Evolutionary conservation across 2,888 invertebrate genomes (phyloP), one percentile per base, ranked within the genome.

Genomic region (Microplitis deprimator): DNA sequence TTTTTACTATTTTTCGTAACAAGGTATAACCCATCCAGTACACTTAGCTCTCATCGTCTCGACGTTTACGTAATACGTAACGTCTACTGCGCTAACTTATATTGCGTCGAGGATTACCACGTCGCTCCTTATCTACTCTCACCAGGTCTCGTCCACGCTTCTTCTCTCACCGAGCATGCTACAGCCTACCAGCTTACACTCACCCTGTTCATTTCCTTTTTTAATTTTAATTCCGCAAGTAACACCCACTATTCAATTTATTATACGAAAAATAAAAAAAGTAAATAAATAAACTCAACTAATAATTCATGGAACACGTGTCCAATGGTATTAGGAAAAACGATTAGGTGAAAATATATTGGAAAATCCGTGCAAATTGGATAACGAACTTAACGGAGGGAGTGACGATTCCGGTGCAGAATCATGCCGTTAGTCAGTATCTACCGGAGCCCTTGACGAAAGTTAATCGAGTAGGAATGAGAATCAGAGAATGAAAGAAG

Each of bases 41-140:
- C 64, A 76, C 77, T 73, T 73, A 67, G 67, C 73, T 67, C 67
- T 73, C 73, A 68, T 68, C 72, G 75, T 50, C 73, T 69, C 72
- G 68, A 80, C 77, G 80, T 79, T 80, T 83, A 87, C 85, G 85
- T 85, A 87, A 87, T 85, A 85, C 84, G 84, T 85, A 83, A 85
- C 86, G 85, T 85, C 85, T 85, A 84, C 83, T 83, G 76, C 84
- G 85, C 85, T 86, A 88, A 87, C 87, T 88, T 88, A 87, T 86
- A 87, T 85, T 86, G 86, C 86, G 84, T 83, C 82, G 84, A 85
- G 87, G 88, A 88, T 88, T 88, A 88, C 87, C 84, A 85, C 85
- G 86, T 85, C 86, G 86, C 84, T 87, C 85, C 88, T 88, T 88
- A 88, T 88, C 88, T 87, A 81, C 82, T 81, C 81, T 82, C 83